Base-by-base conservation (phyloP, 2,797 vertebrate genomes). In the Phoebastria nigripes region DNA sequence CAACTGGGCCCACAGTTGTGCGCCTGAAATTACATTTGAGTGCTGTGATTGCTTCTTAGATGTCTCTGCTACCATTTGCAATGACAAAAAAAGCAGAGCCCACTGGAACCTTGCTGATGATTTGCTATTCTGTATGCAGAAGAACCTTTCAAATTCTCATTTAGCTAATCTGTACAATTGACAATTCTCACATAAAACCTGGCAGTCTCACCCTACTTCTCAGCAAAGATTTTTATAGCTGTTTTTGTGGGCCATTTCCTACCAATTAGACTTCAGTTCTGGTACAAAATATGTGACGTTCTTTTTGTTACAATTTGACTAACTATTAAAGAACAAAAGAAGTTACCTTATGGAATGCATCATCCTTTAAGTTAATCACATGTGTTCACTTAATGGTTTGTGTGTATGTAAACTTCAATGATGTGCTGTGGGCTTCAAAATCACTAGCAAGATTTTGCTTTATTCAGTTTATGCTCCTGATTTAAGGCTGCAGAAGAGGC, bases 71-170 rank as follows among this genome's bases (percentile, higher is more conserved):
- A 72, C 80, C 17, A 25, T 88, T 90, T 71, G 65, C 52, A 67
- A 9, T 5, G 10, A 29, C 9, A 63, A 77, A 58, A 66, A 88
- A 81, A 59, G n/a, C 18, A 22, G 28, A 66, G 31, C 29, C 62
- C 26, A 13, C 31, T 90, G 74, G 63, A 87, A 79, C 42, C 31
- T 71, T 63, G 70, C 35, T 87, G 77, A 79, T 93, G 54, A 85
- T 85, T 90, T 77, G 52, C 52, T 82, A 10, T 82, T 95, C 37
- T 82, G 44, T 10, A 8, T 82, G 37, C 63, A 77, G 47, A 41
- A 78, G 59, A 93, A 67, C 62, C 59, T 82, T 91, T 72, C 70
- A 89, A 70, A 88, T 88, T 93, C 80, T 88, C n/a, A 16, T 95
- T 87, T 88, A 3, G 2, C 46, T 94, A 47, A 79, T 81, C 69